Percentiles rank a stretch among this genome's conserved stretches.
These are phyloP conservation scores for Barypeithes pellucidus DNA, from an alignment of 2,888 invertebrate species.

Conservation along the genomic window DNA sequence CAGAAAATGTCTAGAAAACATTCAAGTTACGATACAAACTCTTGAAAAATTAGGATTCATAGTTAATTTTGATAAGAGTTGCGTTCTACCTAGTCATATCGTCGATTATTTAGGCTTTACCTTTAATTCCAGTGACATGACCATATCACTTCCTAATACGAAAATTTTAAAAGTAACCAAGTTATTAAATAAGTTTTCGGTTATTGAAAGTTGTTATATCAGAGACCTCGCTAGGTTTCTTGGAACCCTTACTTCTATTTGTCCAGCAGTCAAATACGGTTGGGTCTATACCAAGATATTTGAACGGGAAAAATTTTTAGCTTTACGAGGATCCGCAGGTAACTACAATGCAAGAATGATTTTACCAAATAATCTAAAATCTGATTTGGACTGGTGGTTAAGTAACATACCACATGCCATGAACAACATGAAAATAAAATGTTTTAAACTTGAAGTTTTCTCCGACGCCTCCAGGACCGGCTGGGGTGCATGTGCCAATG, in stretches of 20 bases:
- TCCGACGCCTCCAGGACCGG: not conserved
- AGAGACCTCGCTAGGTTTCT: constrained; percentile 29
- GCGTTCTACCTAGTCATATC: too few species aligned
- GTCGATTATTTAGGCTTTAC: too few species aligned
- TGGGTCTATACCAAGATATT: constrained; percentile 28
- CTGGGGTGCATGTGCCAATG: not conserved
- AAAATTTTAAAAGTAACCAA: not conserved
- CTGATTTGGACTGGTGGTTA: constrained; percentile 11
- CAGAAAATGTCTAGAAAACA: constrained; percentile 2
- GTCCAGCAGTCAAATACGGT: constrained; percentile 15
- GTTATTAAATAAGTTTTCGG: not conserved
- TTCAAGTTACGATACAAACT: not conserved
- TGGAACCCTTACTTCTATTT: constrained; percentile 9
- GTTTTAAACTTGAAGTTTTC: not conserved
- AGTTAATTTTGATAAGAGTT: constrained; percentile 18
- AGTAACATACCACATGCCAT: not conserved
- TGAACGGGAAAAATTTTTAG: constrained; percentile 13
- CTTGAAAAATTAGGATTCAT: constrained; percentile 22
- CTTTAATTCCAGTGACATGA: not conserved
- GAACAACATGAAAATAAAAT: not conserved
- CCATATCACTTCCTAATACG: constrained; percentile 18
- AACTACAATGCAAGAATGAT: constrained; percentile 20
- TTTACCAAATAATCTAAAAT: not conserved
- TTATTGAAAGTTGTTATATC: not conserved
- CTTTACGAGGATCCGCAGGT: not conserved